Evolutionary conservation across 2,888 invertebrate species (phyloP), one percentile per base, ranked within the genome.

Genomic region (Mesorhabditis sp.): DNA sequence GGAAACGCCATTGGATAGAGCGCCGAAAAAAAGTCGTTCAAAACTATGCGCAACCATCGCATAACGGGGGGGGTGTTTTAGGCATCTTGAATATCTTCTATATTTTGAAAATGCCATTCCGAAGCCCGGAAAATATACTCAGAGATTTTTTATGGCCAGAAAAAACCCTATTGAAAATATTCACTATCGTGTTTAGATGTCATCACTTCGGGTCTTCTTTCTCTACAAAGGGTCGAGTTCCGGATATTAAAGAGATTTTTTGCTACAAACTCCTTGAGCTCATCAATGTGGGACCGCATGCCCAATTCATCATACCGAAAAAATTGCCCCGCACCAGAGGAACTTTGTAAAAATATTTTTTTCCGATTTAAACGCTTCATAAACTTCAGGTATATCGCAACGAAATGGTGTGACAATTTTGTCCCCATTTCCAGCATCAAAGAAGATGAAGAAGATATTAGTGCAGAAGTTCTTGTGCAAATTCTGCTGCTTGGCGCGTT

Each of bases 381-480:
- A 65, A 65, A 41, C 45, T 67, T 50, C 42, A 67, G 67, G 67
- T 67, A 67, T 28, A 67, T 67, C 41, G 67, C 67, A 13, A 67
- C 67, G 10, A 45, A 58, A 42, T 67, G 67, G 67, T 13, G 42
- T 28, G 67, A 67, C 50, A 67, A 58, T 67, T 67, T 67, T 58
- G 15, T 58, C n/a, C 67, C 61, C 2, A 41, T 67, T 2, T 50
- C 58, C 4, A n/a, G 42, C 45, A 67, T 58, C 58, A 10, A 41
- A 62, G 67, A 70, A 61, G 28, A 28, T 1, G 28, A 28, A 1
- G 62, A 70, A 68, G 67, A 13, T 58, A 15, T 70, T 61, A 45
- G 45, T 62, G 72, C 65, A 41, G 72, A 72, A 43, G n/a, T 72
- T 62, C 66, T 67, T 43, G 72, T 72, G 67, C 72, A 72, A 65